Evolutionary conservation across 2,888 invertebrate genomes (phyloP), one percentile per base, ranked within the genome.

Genomic region (Drosophila multiciliata): DNA sequence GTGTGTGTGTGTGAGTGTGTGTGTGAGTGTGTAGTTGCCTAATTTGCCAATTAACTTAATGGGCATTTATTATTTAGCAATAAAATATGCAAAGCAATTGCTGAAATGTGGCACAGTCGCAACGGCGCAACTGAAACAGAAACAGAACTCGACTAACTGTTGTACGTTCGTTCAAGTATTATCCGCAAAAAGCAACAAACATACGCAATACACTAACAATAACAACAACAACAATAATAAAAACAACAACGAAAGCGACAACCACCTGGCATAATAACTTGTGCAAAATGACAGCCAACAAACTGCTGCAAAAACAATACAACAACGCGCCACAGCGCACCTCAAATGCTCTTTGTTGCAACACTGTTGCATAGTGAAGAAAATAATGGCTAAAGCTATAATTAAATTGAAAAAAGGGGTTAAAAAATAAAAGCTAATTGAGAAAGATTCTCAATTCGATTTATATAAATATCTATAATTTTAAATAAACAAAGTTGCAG

Each of bases 41-140:
- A 90, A 90, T 90, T 90, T 90, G 89, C 89, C 90, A 90, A 90
- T 90, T 90, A 91, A 87, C 65, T 91, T 90, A 90, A 90, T 90
- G 85, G 91, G 83, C 85, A 87, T 91, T 89, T 87, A 89, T 91
- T 91, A 89, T 89, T 91, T 89, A 90, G 84, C 84, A 91, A 91
- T 89, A 91, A 89, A 89, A 89, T 91, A 91, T 90, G 87, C 87
- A 89, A 83, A 84, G 78, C 87, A 86, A 89, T 89, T 90, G 87
- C 80, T 89, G 83, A 89, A 89, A 86, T 83, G 83, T 86, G 78
- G 66, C 87, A 78, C 87, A 85, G 73, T 65, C 68, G 68, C 52
- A 78, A 42, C 29, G n/a, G n/a, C 29, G 62, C 64, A 58, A 55
- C 74, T 66, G 48, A 70, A 65, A 45, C 45, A 15, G 45, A 57